Evolutionary conservation across 2,113 vertebrate species (phyloP).

Genomic region (Siniperca knerii): DNA sequence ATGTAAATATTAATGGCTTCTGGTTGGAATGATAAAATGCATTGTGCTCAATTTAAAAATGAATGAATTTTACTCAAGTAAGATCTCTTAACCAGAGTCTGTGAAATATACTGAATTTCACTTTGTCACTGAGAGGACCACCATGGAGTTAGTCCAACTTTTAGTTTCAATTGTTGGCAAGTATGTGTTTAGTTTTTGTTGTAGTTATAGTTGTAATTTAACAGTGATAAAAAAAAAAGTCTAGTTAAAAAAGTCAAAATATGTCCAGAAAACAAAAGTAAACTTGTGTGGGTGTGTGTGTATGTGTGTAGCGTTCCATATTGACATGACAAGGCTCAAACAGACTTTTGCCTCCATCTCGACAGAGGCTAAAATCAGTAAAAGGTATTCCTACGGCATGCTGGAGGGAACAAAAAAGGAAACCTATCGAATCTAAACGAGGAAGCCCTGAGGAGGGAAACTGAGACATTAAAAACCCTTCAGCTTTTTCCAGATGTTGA

Average conservation of each 20-base stretch:
- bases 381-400: background rate
- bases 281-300: background rate
- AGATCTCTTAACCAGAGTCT: background rate
- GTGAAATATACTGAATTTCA: background rate
- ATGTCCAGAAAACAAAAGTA: background rate
- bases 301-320: background rate
- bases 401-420: slow-evolving; percentile 28
- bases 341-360: slow-evolving; percentile 2
- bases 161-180: background rate
- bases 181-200: background rate
- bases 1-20: slow-evolving; percentile 30
- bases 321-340: slow-evolving; percentile 5
- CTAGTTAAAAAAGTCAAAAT: background rate
- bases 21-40: background rate
- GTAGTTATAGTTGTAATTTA: background rate
- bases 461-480: background rate
- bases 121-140: background rate
- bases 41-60: slow-evolving; percentile 18
- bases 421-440: background rate
- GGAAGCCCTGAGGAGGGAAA: background rate
- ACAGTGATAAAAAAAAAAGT: background rate
- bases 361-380: slow-evolving; percentile 18
- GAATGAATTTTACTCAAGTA: background rate
- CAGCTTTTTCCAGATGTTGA: slow-evolving; percentile 27
- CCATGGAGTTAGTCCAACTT: background rate